These are phyloP conservation scores for Setipinna tenuifilis DNA, from an alignment of 2,797 vertebrate species.

Conservation along the genomic window DNA sequence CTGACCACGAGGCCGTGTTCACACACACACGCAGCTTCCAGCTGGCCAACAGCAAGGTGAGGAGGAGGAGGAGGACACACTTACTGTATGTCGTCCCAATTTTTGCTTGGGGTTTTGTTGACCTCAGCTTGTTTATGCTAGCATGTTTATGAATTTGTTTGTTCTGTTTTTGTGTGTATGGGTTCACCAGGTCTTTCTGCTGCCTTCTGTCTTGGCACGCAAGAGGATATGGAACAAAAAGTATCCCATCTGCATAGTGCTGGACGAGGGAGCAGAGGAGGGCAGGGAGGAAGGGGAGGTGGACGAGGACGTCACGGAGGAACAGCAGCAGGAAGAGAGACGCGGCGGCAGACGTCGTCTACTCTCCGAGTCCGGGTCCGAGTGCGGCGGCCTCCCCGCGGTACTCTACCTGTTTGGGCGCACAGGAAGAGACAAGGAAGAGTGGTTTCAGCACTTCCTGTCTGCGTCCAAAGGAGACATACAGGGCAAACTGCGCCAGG, in stretches of 20 bases:
- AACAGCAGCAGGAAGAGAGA: constrained; percentile 58
- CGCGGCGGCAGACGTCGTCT: constrained; percentile 47
- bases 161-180: no score
- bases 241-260: constrained; percentile 83
- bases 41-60: constrained; percentile 80
- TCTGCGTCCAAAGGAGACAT: constrained; percentile 63
- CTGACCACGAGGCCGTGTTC: constrained; percentile 68
- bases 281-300: constrained; percentile 47
- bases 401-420: constrained; percentile 83
- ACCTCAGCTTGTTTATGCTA: no score
- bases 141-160: no score
- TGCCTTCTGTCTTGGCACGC: constrained; percentile 79
- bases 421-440: constrained; percentile 87
- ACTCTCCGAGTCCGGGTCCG: constrained; percentile 40
- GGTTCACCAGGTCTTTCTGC: constrained; percentile 75
- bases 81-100: no score
- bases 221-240: constrained; percentile 90
- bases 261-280: constrained; percentile 60
- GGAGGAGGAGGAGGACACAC: constrained; percentile 23
- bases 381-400: constrained; percentile 59
- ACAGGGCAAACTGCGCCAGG: constrained; percentile 36
- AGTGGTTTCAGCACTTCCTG: constrained; percentile 85
- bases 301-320: constrained; percentile 46
- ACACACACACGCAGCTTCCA: constrained; percentile 69
- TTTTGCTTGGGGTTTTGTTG: no score